These are phyloP conservation scores for Melopsittacus undulatus DNA, from an alignment of 2,797 vertebrate species.

Conservation along the genomic window DNA sequence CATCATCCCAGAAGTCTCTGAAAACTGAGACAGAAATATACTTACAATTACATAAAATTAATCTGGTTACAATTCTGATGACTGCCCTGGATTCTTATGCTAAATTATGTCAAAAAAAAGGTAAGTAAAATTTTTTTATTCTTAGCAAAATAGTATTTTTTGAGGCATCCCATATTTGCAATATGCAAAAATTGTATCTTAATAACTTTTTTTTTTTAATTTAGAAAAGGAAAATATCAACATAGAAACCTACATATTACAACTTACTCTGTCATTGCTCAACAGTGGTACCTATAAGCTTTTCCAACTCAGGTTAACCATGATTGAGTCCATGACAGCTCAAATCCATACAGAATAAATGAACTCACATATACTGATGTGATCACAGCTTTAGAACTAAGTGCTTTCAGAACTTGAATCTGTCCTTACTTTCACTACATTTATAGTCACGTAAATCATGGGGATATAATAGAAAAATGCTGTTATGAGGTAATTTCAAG, in stretches of 20 bases:
- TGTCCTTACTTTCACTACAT: conserved; percentile 20
- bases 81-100: background rate
- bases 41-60: background rate
- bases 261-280: background rate
- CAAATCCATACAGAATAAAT: conserved; percentile 39
- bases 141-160: background rate
- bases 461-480: conserved; percentile 21
- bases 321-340: conserved; percentile 33
- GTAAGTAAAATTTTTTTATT: background rate
- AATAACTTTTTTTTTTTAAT: background rate
- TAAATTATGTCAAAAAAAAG: background rate
- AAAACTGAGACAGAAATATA: background rate
- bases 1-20: background rate
- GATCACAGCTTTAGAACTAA: conserved; percentile 5
- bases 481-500: conserved; percentile 21
- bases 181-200: background rate
- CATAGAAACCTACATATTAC: background rate
- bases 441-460: conserved; percentile 25
- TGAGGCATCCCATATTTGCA: background rate
- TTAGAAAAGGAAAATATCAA: background rate
- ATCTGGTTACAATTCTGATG: background rate
- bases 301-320: conserved; percentile 4
- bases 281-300: background rate
- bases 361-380: background rate
- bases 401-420: conserved; percentile 20